A percentile compares a stretch with the other conserved stretches of the same genome.
phyloP scores from a whole-genome alignment of 1,140 invertebrate genomes.

The Sinella curviseta region DNA sequence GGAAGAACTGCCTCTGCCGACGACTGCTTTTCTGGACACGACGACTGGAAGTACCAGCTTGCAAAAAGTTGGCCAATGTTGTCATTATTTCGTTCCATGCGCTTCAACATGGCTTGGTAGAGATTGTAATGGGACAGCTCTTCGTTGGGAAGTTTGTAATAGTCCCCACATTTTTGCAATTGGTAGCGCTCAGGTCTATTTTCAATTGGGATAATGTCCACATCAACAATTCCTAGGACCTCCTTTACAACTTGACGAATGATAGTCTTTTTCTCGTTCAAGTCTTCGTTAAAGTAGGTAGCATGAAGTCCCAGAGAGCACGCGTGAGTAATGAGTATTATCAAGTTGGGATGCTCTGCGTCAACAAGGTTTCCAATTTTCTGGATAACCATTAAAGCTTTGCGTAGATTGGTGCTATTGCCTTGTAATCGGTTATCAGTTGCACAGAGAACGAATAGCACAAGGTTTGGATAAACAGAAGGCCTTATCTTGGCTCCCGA shows the following conservation, averaged over 20 bases:
- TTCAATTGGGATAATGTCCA: background rate
- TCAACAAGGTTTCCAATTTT: background rate
- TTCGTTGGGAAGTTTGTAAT: background rate
- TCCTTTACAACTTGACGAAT: background rate
- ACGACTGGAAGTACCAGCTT: background rate
- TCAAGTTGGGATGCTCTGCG: background rate
- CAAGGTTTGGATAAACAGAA: background rate
- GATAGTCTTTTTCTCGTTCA: background rate
- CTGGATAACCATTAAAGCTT: background rate
- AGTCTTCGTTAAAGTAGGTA: background rate
- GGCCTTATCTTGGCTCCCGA: background rate
- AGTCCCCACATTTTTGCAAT: background rate
- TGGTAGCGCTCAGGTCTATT: background rate
- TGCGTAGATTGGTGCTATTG: background rate
- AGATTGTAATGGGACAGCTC: background rate
- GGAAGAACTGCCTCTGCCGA: too few species aligned
- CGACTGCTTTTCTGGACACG: background rate
- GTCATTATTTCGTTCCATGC: background rate
- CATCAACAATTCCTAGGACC: background rate
- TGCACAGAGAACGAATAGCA: background rate
- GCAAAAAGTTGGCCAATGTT: background rate
- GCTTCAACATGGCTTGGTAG: background rate
- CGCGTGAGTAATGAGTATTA: background rate
- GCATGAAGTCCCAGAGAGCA: background rate
- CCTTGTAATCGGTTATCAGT: background rate